These are phyloP conservation scores for Sclerurus mexicanus DNA, from an alignment of 2,113 vertebrate species.

Conservation along the genomic window DNA sequence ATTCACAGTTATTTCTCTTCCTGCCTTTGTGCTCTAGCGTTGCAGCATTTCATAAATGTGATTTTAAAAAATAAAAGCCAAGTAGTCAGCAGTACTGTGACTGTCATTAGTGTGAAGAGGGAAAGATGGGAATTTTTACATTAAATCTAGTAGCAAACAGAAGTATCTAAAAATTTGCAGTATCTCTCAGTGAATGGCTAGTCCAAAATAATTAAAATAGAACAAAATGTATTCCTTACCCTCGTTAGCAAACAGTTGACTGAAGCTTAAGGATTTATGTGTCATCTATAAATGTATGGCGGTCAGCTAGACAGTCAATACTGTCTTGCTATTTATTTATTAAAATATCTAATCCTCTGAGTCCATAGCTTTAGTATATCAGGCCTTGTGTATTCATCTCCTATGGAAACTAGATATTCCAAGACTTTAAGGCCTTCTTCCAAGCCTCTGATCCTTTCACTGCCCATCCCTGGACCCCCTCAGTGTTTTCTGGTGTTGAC, in stretches of 20 bases:
- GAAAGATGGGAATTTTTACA: fast-evolving
- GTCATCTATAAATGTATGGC: not conserved
- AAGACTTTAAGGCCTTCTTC: not conserved
- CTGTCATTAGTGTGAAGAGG: not conserved
- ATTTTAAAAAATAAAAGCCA: not conserved
- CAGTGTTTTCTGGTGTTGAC: not conserved
- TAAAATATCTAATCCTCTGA: not conserved
- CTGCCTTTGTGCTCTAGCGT: not conserved
- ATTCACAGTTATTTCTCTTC: not conserved
- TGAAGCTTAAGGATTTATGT: not conserved
- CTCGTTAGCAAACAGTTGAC: not conserved
- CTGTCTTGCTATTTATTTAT: not conserved
- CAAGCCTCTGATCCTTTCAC: not conserved
- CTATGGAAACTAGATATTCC: not conserved
- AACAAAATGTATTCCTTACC: not conserved
- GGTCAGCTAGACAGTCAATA: not conserved
- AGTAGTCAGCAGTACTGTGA: not conserved
- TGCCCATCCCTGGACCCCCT: not conserved
- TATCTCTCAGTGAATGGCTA: not conserved
- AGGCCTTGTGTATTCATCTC: not conserved
- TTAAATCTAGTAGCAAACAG: not conserved
- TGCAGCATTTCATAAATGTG: not conserved
- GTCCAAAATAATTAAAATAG: not conserved
- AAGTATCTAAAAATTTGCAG: not conserved
- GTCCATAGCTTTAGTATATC: not conserved